Evolutionary conservation across 2,113 vertebrate species (phyloP).

Genomic region (Corvus cornix): DNA sequence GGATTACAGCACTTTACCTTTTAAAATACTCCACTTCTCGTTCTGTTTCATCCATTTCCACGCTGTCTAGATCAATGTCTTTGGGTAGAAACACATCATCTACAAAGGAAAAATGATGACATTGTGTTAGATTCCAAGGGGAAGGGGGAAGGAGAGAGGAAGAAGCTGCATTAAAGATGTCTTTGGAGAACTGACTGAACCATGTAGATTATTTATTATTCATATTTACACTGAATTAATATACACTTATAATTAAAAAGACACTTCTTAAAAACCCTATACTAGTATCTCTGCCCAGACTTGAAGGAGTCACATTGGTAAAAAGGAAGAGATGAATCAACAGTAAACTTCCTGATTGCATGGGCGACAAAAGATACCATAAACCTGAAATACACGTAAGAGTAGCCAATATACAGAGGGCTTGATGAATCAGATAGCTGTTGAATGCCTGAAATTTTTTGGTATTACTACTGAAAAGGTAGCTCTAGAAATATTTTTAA

Average conservation of each 20-base stretch:
- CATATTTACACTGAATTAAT: not conserved
- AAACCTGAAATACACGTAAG: not conserved
- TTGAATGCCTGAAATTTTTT: not conserved
- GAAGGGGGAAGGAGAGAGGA: not conserved
- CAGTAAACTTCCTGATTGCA: not conserved
- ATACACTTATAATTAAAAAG: not conserved
- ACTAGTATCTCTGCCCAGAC: not conserved
- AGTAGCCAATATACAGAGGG: not conserved
- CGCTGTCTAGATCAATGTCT: conserved; percentile 96
- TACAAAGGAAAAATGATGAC: conserved; percentile 57
- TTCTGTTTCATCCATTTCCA: conserved; percentile 98
- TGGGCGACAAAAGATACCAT: not conserved
- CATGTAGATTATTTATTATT: not conserved
- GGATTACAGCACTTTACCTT: conserved; percentile 76
- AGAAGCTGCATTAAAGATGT: not conserved
- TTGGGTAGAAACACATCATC: conserved; percentile 99
- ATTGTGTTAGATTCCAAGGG: not conserved
- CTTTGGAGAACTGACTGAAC: not conserved
- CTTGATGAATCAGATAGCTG: not conserved
- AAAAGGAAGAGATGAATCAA: not conserved
- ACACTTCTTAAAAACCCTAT: not conserved
- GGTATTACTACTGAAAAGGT: not conserved
- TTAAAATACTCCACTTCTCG: conserved; percentile 98
- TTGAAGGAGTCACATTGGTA: not conserved
- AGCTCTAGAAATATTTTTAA: not conserved